Base-by-base conservation (phyloP, 2,888 invertebrate species). In the Thysanoteuthis rhombus region DNA sequence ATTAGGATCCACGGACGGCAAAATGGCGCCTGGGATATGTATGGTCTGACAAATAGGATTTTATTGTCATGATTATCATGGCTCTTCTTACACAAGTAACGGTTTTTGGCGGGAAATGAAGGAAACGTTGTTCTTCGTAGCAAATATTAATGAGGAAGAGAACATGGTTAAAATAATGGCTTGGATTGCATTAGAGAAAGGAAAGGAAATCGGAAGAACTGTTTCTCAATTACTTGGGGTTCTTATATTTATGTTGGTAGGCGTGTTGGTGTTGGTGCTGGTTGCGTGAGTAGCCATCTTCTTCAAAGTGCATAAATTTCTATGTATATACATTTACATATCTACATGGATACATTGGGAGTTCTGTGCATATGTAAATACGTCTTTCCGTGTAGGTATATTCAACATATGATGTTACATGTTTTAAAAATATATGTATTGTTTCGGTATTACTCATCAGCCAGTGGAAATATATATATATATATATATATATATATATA, bases 1-100 rank as follows among this genome's bases (percentile, higher is more conserved):
- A 36, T 75, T 75, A 75, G 75, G 75, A 75, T 75, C 75, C n/a
- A 75, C 19, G 75, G n/a, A 75, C 75, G 75, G 75, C 75, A 75
- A 75, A 75, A 75, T 75, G 75, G 75, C 75, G 75, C 75, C 75
- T 75, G n/a, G 10, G 75, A 75, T 75, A 75, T 75, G 75, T 75
- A 75, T 75, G 75, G 75, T 75, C 75, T 75, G 75, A 75, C 75
- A 75, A 75, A 75, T 75, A 75, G 75, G 75, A 75, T 75, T 75
- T 75, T 75, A 75, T 75, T 75, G n/a, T 36, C n/a, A 75, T 75
- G 75, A 75, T 12, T n/a, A 75, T 75, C 75, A 75, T 25, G 25
- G 52, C n/a, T 75, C 75, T 75, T 75, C 75, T 36, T 36, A 75
- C n/a, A 75, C 75, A 75, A 75, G 75, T 75, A 75, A 75, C 75